Evolutionary conservation across 2,888 invertebrate species (phyloP), one percentile per base, ranked within the genome.

Genomic region (Margaritifera margaritifera): DNA sequence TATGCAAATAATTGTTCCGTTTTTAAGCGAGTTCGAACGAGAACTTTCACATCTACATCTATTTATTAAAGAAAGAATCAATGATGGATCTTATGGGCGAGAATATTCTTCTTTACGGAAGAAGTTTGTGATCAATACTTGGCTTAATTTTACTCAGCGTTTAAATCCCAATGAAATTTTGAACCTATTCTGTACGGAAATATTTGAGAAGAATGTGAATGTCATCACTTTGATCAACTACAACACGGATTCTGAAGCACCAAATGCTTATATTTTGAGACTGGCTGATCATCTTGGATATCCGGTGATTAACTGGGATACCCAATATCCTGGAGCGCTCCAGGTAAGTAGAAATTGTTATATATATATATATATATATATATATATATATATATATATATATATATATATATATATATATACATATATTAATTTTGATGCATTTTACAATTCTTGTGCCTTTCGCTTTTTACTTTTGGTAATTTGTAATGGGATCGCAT

Each of bases 241-340:
- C 61, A 74, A 71, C 11, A 61, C 66, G 20, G 64, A 69, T 18
- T 67, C 66, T 18, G 68, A 70, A 42, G 62, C 81, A 18, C 70
- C 78, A 8, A 75, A 76, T 54, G 76, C 74, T 61, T 81, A 79
- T 64, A 76, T 82, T 20, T 61, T 79, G 53, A 69, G 75, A 61
- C 66, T 82, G 20, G 77, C 81, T 15, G 71, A 74, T 11, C 68
- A 72, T 55, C 64, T 82, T 11, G 80, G 80, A 60, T 77, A 77
- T 50, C 82, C 82, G 11, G 78, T 81, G 5, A 78, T 82, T 42
- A 78, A 78, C 25, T 82, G 82, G 82, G 80, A 82, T 59, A 78
- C 82, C 1, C 68, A 81, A 58, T 78, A 74, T 58, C 76, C 79
- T 2, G 75, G 78, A 51, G 78, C 80, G 3, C 64, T 78, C 63